Percentiles rank a stretch among this genome's conserved stretches.
These are phyloP conservation scores for Callithrix jacchus DNA, from an alignment of 2,113 vertebrate species.

Conservation along the genomic window DNA sequence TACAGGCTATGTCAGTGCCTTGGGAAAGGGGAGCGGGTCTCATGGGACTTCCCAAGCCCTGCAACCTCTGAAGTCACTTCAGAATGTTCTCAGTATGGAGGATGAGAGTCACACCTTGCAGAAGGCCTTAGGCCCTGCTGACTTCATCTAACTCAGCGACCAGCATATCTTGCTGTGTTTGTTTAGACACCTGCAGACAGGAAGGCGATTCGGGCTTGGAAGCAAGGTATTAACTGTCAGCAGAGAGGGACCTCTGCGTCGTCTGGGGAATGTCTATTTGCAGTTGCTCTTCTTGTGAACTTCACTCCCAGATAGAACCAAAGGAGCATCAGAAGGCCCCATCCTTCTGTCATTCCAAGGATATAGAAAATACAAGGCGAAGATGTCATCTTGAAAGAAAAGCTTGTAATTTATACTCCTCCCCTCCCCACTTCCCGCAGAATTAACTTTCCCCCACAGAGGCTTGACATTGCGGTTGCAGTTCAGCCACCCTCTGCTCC, in stretches of 20 bases:
- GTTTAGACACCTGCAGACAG: not conserved
- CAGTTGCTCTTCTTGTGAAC: not conserved
- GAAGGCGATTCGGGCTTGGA: not conserved
- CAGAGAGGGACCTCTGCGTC: not conserved
- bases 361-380: not conserved
- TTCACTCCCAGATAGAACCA: not conserved
- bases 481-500: not conserved
- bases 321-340: not conserved
- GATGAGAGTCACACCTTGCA: not conserved
- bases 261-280: no score
- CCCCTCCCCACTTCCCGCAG: not conserved
- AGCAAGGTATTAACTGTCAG: not conserved
- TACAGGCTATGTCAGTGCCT: not conserved
- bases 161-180: not conserved
- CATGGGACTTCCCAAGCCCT: not conserved
- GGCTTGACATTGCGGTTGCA: not conserved
- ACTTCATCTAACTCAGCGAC: not conserved
- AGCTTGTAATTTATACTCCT: not conserved
- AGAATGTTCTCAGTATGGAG: not conserved
- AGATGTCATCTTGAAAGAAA: not conserved
- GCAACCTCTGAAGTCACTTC: not conserved
- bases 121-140: not conserved
- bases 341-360: not conserved
- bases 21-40: not conserved
- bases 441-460: not conserved